These are phyloP conservation scores for Sipha maydis DNA, from an alignment of 2,888 invertebrate species.

Conservation along the genomic window DNA sequence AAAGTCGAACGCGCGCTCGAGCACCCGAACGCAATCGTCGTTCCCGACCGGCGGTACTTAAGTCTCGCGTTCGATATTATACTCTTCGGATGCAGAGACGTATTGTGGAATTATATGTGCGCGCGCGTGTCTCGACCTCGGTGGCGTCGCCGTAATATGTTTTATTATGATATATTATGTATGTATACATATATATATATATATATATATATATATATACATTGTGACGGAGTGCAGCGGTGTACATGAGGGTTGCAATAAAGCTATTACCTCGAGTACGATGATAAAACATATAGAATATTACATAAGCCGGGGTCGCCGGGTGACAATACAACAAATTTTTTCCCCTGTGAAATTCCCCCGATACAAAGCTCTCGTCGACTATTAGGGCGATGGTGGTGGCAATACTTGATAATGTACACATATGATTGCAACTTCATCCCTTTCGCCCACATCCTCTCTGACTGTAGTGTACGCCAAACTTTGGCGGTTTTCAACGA, in stretches of 20 bases:
- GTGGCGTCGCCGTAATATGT: constrained; percentile 10
- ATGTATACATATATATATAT: background rate
- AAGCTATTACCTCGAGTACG: constrained; percentile 45
- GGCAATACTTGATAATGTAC: background rate
- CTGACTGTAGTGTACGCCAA: no score
- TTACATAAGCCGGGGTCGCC: background rate
- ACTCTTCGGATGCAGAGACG: background rate
- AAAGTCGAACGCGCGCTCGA: constrained; percentile 27
- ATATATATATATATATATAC: background rate
- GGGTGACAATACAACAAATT: constrained; percentile 51
- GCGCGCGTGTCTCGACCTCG: background rate
- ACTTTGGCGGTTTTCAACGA: no score
- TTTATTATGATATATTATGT: constrained; percentile 29
- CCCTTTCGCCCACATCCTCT: background rate
- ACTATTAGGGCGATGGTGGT: background rate
- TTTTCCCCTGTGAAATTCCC: constrained; percentile 22
- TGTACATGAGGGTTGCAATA: constrained; percentile 30
- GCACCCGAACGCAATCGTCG: background rate
- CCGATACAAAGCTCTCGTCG: background rate
- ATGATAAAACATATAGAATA: background rate
- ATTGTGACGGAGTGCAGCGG: background rate
- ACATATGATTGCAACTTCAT: background rate
- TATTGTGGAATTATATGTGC: no score
- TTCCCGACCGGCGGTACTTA: constrained; percentile 37
- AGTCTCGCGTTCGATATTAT: background rate